phyloP scores from a whole-genome alignment of 2,113 vertebrate species.

The Synodontis membranacea region DNA sequence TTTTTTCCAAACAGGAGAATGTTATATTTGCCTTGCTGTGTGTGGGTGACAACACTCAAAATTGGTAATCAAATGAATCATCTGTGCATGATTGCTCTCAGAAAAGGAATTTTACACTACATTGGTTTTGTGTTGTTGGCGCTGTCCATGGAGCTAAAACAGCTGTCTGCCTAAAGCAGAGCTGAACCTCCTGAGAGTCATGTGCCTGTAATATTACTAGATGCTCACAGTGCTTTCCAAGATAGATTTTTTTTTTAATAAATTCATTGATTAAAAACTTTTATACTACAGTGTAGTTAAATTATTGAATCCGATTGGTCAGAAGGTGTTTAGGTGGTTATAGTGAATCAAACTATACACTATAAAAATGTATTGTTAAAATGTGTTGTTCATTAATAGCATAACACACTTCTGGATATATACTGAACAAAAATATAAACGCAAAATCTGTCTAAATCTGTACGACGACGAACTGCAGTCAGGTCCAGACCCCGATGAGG shows the following conservation, averaged over 20 bases:
- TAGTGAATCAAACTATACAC: not conserved
- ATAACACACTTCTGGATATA: not conserved
- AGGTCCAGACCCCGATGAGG: too few species aligned
- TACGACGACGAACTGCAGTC: too few species aligned
- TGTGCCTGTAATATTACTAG: not conserved
- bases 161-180: not conserved
- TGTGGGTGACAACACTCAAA: not conserved
- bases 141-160: slow-evolving; percentile 35
- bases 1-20: not conserved
- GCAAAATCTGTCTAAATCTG: too few species aligned
- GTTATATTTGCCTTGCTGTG: slow-evolving; percentile 14
- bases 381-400: not conserved
- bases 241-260: too few species aligned
- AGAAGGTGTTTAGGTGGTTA: not conserved
- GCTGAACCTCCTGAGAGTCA: slow-evolving; percentile 22
- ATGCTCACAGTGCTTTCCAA: not conserved
- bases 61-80: slow-evolving; percentile 11
- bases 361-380: not conserved
- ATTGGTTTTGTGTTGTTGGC: slow-evolving; percentile 20
- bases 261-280: not conserved
- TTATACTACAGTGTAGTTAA: not conserved
- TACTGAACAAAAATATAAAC: too few species aligned
- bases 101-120: slow-evolving; percentile 27
- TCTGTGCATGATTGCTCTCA: slow-evolving; percentile 17
- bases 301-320: not conserved